These are phyloP conservation scores for Eretmochelys imbricata DNA, from an alignment of 2,113 vertebrate species.

Conservation along the genomic window DNA sequence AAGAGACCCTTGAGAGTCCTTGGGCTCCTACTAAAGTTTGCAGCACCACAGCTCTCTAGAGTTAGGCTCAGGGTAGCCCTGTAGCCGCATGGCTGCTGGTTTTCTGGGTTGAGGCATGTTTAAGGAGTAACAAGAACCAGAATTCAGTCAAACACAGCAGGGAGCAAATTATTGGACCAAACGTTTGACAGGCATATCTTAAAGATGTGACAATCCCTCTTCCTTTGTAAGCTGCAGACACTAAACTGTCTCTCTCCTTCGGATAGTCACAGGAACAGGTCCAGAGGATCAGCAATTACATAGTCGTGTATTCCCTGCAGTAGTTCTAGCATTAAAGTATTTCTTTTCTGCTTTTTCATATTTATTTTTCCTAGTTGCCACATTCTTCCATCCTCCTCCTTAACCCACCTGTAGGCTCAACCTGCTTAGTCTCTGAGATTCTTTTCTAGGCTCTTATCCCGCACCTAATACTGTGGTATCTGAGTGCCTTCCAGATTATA, in stretches of 20 bases:
- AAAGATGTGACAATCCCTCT: accelerated
- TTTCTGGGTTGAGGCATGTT: background rate
- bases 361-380: background rate
- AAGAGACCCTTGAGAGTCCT: background rate
- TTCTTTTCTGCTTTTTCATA: background rate
- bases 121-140: background rate
- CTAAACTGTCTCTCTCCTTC: background rate
- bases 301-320: accelerated
- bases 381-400: background rate
- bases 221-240: background rate
- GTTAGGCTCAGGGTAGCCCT: background rate
- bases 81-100: background rate
- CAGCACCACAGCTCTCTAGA: background rate
- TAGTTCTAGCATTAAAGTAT: accelerated
- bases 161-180: background rate
- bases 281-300: background rate
- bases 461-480: background rate
- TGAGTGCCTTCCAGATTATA: background rate
- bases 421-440: background rate
- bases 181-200: background rate
- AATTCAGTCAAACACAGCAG: background rate
- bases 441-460: background rate
- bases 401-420: background rate
- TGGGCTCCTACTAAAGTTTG: background rate
- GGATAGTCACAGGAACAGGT: background rate